Base-by-base conservation (phyloP, 2,797 vertebrate genomes). In the Chiroxiphia lanceolata region DNA sequence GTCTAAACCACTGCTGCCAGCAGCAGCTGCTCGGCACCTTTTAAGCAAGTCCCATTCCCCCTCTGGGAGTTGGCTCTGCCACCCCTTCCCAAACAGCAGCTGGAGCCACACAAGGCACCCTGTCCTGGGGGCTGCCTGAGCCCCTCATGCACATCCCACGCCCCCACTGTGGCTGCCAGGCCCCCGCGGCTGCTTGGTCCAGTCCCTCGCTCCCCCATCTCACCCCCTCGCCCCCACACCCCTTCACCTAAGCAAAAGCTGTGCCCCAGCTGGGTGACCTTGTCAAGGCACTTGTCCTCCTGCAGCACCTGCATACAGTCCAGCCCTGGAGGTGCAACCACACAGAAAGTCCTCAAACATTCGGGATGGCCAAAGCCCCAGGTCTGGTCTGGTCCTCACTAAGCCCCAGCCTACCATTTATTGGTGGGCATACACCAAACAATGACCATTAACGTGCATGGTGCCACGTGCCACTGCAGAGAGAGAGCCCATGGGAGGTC, bases 361-460 rank as follows among this genome's bases (percentile, higher is more conserved):
- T 13, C 7, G 1, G 12, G 11, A 45, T 3, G 42, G 59, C 34
- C 78, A 63, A 68, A 68, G 21, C 18, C 33, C 45, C 34, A 12
- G 6, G 47, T 72, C 13, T 8, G 5, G 9, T 11, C 42, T 31
- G 56, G 7, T 36, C 27, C n/a, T 50, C 6, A 0, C 42, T 7
- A 4, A 0, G 0, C 14, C 63, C 47, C 23, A 27, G 3, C 22
- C 8, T 15, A 15, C 15, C 12, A 4, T 50, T 67, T 47, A 13
- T 3, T 18, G 33, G 23, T 6, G 11, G 38, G 26, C 6, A 57
- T 3, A 2, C 0, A 0, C 64, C 19, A 21, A 64, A 50, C 1
- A 13, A 19, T 1, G 0, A 34, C 23, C 2, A 8, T 4, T 17
- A 36, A 19, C 1, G 1, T 1, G 18, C 0, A 0, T 0, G 20